A percentile compares a stretch with the other conserved stretches of the same genome.
Evolutionary conservation across 2,113 vertebrate genomes (phyloP).

Genomic region (Corythoichthys haematopterus): DNA sequence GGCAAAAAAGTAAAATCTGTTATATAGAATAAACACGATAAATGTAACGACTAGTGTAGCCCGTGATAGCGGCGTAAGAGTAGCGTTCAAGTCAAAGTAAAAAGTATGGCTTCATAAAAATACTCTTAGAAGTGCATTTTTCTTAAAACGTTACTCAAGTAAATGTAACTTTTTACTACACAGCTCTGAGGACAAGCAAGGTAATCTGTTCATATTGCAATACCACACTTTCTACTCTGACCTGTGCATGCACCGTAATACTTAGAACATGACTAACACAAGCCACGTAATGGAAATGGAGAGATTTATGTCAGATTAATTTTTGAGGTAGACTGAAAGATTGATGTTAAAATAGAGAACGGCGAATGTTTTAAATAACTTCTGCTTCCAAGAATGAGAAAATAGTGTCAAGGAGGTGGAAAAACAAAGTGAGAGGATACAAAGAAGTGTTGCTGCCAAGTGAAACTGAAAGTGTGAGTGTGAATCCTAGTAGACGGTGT

Average conservation of each 20-base stretch:
- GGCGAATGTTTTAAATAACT: conserved; percentile 1
- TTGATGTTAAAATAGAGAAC: background rate
- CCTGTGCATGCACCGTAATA: background rate
- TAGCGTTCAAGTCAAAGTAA: no score
- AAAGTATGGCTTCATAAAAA: no score
- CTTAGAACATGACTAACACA: background rate
- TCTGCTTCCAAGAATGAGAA: background rate
- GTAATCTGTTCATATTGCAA: no score
- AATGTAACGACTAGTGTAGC: no score
- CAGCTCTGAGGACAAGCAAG: no score
- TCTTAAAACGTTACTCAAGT: no score
- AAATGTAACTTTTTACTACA: no score
- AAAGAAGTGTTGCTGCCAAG: conserved; percentile 9
- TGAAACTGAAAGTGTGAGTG: conserved; percentile 8
- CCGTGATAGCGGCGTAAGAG: no score
- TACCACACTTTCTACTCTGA: background rate
- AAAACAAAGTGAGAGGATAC: conserved; percentile 11
- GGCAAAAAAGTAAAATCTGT: no score
- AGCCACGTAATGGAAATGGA: background rate
- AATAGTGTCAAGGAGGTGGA: background rate
- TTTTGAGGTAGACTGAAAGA: background rate
- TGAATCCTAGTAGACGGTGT: conserved; percentile 13
- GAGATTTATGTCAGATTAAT: background rate
- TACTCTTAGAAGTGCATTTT: no score
- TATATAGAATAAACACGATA: no score